These are phyloP conservation scores for Gallinago nigripennis DNA, from an alignment of 2,797 vertebrate species.

Conservation along the genomic window DNA sequence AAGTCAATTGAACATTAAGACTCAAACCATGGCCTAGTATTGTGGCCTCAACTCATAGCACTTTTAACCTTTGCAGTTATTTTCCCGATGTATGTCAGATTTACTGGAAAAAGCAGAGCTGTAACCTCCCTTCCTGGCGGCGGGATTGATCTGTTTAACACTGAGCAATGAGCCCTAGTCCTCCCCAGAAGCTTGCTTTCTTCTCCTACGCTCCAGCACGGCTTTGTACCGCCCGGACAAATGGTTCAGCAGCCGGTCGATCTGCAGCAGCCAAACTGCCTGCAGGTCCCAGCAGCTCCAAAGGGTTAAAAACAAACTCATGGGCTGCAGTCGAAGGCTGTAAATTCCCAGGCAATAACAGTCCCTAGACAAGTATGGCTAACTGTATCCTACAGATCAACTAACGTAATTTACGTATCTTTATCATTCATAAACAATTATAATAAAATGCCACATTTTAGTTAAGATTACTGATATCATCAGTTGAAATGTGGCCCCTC, in stretches of 20 bases:
- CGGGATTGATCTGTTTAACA: background rate
- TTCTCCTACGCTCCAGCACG: background rate
- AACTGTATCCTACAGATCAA: conserved; percentile 8
- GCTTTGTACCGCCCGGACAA: background rate
- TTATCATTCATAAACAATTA: background rate
- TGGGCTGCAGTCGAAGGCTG: conserved; percentile 22
- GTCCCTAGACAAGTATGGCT: background rate
- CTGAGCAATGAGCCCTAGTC: background rate
- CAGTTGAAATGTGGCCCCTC: background rate
- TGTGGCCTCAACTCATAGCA: background rate
- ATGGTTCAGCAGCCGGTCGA: background rate
- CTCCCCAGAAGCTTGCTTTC: background rate
- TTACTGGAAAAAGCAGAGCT: conserved; percentile 27
- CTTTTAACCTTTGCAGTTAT: conserved; percentile 33
- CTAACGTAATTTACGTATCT: background rate
- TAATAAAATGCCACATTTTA: background rate
- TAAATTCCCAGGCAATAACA: conserved; percentile 4
- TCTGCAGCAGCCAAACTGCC: background rate
- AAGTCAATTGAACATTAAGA: conserved; percentile 57
- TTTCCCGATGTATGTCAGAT: conserved; percentile 12
- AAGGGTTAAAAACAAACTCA: conserved; percentile 18
- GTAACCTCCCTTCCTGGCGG: conserved; percentile 16
- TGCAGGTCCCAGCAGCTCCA: conserved; percentile 37
- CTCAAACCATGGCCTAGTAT: conserved; percentile 18
- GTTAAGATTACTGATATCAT: background rate